Percentiles rank a stretch among this genome's conserved stretches.
Evolutionary conservation across 2,797 vertebrate genomes (phyloP).

Genomic region (Erethizon dorsatum): DNA sequence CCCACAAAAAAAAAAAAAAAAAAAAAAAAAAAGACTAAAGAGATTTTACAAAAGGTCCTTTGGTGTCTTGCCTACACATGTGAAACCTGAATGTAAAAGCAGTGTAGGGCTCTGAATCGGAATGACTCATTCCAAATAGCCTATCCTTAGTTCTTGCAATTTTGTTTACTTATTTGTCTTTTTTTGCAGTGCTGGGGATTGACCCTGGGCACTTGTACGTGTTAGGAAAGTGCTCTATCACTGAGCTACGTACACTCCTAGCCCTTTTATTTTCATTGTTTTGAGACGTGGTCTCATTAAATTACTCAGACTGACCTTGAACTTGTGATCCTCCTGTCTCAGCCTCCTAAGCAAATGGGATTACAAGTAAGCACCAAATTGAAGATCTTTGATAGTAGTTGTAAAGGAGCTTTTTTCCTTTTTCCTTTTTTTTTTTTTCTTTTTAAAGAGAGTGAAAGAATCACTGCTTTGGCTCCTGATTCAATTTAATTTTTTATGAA

Average conservation of each 20-base stretch:
- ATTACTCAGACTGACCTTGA: neutral
- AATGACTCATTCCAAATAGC: slow-evolving; percentile 31
- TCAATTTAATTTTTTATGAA: slow-evolving; percentile 80
- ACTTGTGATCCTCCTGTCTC: neutral
- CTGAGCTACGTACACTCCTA: neutral
- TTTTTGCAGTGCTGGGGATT: neutral
- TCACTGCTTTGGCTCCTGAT: slow-evolving; percentile 61
- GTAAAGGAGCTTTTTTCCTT: neutral
- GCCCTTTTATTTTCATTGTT: neutral
- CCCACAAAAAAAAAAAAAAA: too few relatives aligned
- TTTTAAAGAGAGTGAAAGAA: slow-evolving; percentile 47
- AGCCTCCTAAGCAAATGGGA: neutral
- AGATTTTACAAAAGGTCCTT: neutral
- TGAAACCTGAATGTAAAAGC: slow-evolving; percentile 48
- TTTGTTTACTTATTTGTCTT: neutral
- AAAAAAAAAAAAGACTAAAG: slow-evolving; percentile 27
- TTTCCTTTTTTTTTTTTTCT: neutral
- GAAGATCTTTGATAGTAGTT: slow-evolving; percentile 39
- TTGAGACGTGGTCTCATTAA: neutral
- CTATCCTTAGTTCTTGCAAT: slow-evolving; percentile 34
- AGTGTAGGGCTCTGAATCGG: neutral
- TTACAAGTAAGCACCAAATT: neutral
- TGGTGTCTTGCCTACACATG: neutral
- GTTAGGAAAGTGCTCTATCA: neutral
- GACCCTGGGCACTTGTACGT: neutral